phyloP scores from a whole-genome alignment of 1,140 invertebrate species.

The Acromyrmex echinatior region DNA sequence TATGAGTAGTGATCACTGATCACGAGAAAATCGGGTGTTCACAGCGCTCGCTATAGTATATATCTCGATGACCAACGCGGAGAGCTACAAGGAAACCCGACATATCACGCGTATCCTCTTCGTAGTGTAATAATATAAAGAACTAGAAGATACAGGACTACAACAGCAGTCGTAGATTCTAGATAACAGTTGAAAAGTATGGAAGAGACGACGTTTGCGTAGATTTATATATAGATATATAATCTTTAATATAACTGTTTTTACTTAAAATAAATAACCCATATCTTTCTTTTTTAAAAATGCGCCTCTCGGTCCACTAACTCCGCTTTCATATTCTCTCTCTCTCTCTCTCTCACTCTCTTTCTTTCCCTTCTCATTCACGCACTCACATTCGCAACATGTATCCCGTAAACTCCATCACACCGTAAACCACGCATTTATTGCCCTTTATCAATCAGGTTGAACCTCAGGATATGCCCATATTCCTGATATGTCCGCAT shows the following conservation, averaged over 20 bases:
- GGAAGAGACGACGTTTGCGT: slow-evolving; percentile 75
- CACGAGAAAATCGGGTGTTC: slow-evolving; percentile 42
- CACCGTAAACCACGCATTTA: slow-evolving; percentile 37
- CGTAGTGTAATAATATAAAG: slow-evolving; percentile 69
- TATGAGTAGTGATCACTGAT: slow-evolving; percentile 18
- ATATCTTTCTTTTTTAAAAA: slow-evolving; percentile 72
- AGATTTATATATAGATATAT: slow-evolving; percentile 54
- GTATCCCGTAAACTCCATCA: not conserved
- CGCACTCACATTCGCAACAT: slow-evolving; percentile 23
- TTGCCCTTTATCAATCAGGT: slow-evolving; percentile 67
- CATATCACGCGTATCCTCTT: slow-evolving; percentile 22
- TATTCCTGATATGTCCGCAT: slow-evolving; percentile 82
- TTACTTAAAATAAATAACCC: slow-evolving; percentile 82
- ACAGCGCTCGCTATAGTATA: slow-evolving; percentile 56
- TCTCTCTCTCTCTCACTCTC: not conserved
- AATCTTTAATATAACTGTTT: slow-evolving; percentile 74
- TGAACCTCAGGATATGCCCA: slow-evolving; percentile 79
- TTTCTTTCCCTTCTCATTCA: not conserved
- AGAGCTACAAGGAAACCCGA: slow-evolving; percentile 41
- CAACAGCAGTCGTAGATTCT: slow-evolving; percentile 49
- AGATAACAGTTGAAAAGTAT: slow-evolving; percentile 73
- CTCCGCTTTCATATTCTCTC: not conserved
- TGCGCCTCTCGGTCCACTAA: slow-evolving; percentile 66
- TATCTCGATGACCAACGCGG: slow-evolving; percentile 52
- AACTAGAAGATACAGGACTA: slow-evolving; percentile 56